These are phyloP conservation scores for Barnardius zonarius DNA, from an alignment of 2,113 vertebrate species.

Conservation along the genomic window DNA sequence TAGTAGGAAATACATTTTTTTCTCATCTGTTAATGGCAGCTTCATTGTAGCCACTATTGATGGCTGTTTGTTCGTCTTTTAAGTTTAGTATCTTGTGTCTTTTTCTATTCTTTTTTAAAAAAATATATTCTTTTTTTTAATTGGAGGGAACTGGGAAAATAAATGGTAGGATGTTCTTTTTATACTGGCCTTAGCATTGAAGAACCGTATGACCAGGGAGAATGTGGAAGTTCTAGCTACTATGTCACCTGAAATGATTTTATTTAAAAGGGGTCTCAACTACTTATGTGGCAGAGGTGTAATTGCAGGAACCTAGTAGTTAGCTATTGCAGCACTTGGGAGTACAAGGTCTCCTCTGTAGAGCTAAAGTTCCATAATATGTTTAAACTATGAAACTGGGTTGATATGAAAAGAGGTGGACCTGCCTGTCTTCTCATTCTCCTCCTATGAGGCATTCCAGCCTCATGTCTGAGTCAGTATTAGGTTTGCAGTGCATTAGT, in stretches of 20 bases:
- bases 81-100: neutral
- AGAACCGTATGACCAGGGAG: neutral
- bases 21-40: neutral
- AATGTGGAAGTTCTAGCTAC: neutral
- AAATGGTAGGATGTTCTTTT: neutral
- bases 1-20: neutral
- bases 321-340: accelerated
- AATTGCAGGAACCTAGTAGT: neutral
- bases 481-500: neutral
- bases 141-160: neutral
- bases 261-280: neutral
- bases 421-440: neutral
- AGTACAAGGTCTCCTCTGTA: neutral
- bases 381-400: neutral
- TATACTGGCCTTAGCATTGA: neutral
- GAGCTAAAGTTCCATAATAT: neutral
- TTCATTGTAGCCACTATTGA: neutral
- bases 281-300: neutral
- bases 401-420: neutral
- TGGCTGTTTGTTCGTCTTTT: neutral
- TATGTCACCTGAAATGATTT: neutral
- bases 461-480: neutral
- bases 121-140: no score
- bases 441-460: neutral
- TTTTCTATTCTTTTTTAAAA: neutral